Percentiles rank a stretch among this genome's conserved stretches.
Conservation (phyloP, 2,888 invertebrate genomes). For the Homarus gammarus region DNA sequence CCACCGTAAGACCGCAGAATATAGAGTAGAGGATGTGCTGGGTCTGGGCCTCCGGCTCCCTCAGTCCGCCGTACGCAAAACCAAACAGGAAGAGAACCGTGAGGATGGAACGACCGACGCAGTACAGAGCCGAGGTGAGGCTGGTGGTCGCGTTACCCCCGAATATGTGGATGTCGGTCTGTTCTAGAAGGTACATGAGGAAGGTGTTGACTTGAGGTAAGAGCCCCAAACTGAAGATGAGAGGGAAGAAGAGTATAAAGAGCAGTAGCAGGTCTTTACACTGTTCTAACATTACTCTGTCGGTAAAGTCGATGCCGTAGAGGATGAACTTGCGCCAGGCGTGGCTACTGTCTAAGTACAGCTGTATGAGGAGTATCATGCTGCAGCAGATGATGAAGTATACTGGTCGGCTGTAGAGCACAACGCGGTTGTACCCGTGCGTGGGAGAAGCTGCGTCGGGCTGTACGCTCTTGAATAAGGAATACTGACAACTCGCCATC, state of each 20-base stretch:
- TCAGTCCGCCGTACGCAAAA: conserved; percentile 91
- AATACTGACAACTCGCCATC: conserved; percentile 99
- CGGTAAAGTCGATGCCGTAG: conserved; percentile 81
- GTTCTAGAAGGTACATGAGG: conserved; percentile 96
- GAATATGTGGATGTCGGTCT: conserved; percentile 86
- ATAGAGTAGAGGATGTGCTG: conserved; percentile 96
- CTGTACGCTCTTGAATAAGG: conserved; percentile 97
- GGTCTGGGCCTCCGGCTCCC: conserved; percentile 82
- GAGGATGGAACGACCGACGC: conserved; percentile 88
- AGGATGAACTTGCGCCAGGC: conserved; percentile 78
- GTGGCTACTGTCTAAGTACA: conserved; percentile 42
- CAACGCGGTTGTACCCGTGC: conserved; percentile 97
- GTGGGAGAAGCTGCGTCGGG: conserved; percentile 99
- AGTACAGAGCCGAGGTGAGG: conserved; percentile 89
- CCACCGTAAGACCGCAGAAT: conserved; percentile 92
- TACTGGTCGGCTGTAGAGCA: conserved; percentile 87
- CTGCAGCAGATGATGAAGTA: conserved; percentile 79
- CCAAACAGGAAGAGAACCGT: conserved; percentile 91
- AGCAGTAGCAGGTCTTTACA: conserved; percentile 88
- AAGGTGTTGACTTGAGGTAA: conserved; percentile 98
- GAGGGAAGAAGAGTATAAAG: conserved; percentile 92
- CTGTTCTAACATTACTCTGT: conserved; percentile 84
- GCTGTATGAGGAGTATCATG: conserved; percentile 77
- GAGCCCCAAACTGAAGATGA: conserved; percentile 95
- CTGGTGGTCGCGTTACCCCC: conserved; percentile 93